Conservation (phyloP, 35 echinoderm and acorn worm species). For the Apostichopus japonicus region DNA sequence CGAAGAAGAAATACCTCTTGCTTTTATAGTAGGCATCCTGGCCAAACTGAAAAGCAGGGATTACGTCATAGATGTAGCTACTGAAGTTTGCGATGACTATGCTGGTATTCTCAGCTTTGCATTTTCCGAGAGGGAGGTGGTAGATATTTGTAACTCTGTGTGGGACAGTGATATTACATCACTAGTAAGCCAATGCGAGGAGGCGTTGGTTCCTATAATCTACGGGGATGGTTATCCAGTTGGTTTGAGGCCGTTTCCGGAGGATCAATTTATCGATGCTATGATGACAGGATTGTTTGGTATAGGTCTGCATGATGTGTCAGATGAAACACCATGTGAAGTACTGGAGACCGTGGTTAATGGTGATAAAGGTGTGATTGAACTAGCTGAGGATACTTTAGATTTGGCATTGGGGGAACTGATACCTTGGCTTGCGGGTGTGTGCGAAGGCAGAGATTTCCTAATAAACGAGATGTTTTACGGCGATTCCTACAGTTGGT, state of each 20-base stretch:
- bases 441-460: conserved; percentile 11
- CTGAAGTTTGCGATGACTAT: conserved; percentile 15
- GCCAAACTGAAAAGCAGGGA: conserved; percentile 5
- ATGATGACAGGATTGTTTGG: conserved; percentile 13
- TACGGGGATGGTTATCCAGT: conserved; percentile 43
- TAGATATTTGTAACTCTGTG: conserved; percentile 1
- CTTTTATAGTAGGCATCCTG: neutral
- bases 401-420: neutral
- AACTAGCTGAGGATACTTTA: conserved; percentile 33
- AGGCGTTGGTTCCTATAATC: conserved; percentile 22
- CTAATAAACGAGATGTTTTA: neutral
- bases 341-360: conserved; percentile 14
- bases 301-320: conserved; percentile 32
- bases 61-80: neutral
- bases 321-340: conserved; percentile 29
- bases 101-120: neutral
- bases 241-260: conserved; percentile 41
- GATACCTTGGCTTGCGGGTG: neutral
- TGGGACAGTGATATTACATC: neutral
- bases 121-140: conserved; percentile 19
- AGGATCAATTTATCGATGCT: conserved; percentile 12
- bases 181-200: conserved; percentile 50
- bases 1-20: neutral
- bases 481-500: neutral
- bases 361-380: neutral